Conservation (phyloP, 2,113 vertebrate genomes). For the Galeopterus variegatus region DNA sequence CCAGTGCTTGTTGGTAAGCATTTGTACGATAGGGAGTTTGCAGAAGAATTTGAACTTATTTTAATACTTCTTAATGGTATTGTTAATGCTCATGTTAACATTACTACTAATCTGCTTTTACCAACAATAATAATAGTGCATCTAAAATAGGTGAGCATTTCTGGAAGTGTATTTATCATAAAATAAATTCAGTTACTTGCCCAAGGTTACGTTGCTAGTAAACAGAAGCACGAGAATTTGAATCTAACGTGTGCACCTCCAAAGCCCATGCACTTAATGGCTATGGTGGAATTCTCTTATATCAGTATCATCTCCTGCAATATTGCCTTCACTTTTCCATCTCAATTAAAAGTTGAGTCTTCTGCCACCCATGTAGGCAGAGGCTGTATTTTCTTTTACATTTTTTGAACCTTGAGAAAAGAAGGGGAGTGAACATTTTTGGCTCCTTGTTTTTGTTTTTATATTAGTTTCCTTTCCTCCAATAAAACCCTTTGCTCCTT, state of each 20-base stretch:
- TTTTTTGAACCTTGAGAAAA: neutral
- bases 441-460: neutral
- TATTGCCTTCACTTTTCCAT: neutral
- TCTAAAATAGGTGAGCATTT: neutral
- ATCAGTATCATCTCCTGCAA: neutral
- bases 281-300: neutral
- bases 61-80: neutral
- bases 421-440: too few relatives aligned
- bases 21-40: neutral
- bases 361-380: neutral
- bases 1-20: neutral
- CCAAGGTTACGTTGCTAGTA: neutral
- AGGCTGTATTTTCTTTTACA: neutral
- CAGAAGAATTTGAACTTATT: neutral
- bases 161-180: neutral
- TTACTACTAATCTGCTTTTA: neutral
- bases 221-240: neutral
- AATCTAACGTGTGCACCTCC: neutral
- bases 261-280: neutral
- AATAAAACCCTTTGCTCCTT: neutral
- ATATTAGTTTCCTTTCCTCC: neutral
- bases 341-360: neutral
- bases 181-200: neutral
- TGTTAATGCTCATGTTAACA: neutral
- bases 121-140: neutral